Percentiles rank a stretch among this genome's conserved stretches.
These are phyloP conservation scores for Promerops cafer DNA, from an alignment of 2,113 vertebrate genomes.

Conservation along the genomic window DNA sequence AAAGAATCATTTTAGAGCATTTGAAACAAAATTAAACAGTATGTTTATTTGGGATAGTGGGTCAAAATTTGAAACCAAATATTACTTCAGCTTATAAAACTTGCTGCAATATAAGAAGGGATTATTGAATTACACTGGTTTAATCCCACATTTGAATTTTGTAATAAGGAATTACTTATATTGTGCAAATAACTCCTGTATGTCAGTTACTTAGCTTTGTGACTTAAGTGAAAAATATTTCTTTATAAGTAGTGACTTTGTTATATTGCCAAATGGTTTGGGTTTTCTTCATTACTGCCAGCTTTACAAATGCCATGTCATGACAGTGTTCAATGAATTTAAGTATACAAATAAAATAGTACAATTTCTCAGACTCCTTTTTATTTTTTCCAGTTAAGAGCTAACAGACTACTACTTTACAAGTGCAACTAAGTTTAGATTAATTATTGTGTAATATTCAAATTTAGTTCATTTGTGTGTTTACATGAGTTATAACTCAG, in stretches of 20 bases:
- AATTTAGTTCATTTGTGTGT: neutral
- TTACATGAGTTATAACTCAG: neutral
- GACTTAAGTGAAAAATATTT: neutral
- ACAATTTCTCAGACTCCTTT: neutral
- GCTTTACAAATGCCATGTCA: neutral
- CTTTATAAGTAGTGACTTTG: neutral
- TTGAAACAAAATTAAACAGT: neutral
- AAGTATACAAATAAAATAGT: neutral
- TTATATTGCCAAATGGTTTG: neutral
- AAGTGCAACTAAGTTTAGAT: neutral
- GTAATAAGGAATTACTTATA: neutral
- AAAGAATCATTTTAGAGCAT: neutral
- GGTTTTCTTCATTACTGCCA: neutral
- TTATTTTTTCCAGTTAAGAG: neutral
- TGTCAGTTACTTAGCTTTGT: neutral
- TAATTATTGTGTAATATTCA: neutral
- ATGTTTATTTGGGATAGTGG: neutral
- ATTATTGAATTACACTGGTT: neutral
- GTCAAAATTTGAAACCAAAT: neutral
- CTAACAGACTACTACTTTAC: neutral
- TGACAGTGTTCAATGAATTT: neutral
- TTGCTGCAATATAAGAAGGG: neutral
- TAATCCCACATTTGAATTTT: constrained; percentile 1
- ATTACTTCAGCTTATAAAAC: neutral
- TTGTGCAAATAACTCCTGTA: neutral